Conservation (phyloP, 23 tunicate species). For the Styela clava region DNA sequence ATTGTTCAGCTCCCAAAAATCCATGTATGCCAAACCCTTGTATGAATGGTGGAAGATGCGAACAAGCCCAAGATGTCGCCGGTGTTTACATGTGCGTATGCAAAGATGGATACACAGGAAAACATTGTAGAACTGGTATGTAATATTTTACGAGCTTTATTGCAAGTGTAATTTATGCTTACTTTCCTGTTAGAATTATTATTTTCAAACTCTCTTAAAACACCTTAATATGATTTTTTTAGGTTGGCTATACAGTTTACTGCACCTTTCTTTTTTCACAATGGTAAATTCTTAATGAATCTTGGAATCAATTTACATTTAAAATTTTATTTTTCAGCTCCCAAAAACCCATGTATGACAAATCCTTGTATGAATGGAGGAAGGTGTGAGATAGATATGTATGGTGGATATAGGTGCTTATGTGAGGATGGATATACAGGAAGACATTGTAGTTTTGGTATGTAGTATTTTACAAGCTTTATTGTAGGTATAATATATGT, state of each 20-base stretch:
- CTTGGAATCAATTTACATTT: no score
- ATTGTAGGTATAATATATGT: no score
- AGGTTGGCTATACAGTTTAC: no score
- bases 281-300: no score
- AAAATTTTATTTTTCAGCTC: neutral
- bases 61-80: neutral
- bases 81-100: neutral
- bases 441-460: neutral
- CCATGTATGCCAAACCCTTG: constrained; percentile 16
- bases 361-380: constrained; percentile 9
- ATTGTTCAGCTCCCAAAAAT: no score
- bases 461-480: no score
- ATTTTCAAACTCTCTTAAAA: no score
- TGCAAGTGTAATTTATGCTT: no score
- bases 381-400: neutral
- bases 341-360: neutral
- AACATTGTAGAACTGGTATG: neutral
- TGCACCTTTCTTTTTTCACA: no score
- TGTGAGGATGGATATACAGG: constrained; percentile 5
- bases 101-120: neutral
- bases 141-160: no score
- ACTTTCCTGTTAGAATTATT: no score
- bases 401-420: neutral
- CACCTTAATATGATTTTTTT: no score
- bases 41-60: constrained; percentile 4